phyloP scores from a whole-genome alignment of 2,113 vertebrate genomes.

The Sinocyclocheilus rhinocerous region DNA sequence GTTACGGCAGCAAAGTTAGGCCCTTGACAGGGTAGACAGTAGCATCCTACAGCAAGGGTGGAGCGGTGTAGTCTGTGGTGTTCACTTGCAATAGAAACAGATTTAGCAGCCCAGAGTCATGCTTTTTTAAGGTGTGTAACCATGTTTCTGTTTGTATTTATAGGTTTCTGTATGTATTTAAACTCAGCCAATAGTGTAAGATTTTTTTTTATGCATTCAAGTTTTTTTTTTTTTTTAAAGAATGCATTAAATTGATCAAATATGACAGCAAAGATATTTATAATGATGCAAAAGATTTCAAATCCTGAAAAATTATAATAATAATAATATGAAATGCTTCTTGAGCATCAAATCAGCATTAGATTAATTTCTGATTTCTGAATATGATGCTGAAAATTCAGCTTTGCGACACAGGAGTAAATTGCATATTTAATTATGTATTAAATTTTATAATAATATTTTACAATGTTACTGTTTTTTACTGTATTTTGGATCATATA shows the following conservation, averaged over 20 bases:
- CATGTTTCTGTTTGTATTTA: not conserved
- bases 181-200: not conserved
- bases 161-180: not conserved
- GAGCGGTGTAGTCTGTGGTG: not conserved
- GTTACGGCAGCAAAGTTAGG: constrained; percentile 4
- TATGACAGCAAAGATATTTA: not conserved
- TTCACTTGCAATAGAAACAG: not conserved
- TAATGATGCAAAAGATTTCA: not conserved
- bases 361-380: not conserved
- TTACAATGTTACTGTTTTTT: not conserved
- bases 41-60: not conserved
- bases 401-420: not conserved
- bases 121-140: not conserved
- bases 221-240: no score
- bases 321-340: not conserved
- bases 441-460: not conserved
- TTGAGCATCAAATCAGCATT: not conserved
- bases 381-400: not conserved
- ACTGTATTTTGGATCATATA: not conserved
- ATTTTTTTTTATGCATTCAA: no score
- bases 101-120: not conserved
- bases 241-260: no score
- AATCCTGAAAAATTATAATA: no score
- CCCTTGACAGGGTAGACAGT: constrained; percentile 25
- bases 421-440: not conserved